Base-by-base conservation (phyloP, 2,113 vertebrate genomes). In the Lynx canadensis region DNA sequence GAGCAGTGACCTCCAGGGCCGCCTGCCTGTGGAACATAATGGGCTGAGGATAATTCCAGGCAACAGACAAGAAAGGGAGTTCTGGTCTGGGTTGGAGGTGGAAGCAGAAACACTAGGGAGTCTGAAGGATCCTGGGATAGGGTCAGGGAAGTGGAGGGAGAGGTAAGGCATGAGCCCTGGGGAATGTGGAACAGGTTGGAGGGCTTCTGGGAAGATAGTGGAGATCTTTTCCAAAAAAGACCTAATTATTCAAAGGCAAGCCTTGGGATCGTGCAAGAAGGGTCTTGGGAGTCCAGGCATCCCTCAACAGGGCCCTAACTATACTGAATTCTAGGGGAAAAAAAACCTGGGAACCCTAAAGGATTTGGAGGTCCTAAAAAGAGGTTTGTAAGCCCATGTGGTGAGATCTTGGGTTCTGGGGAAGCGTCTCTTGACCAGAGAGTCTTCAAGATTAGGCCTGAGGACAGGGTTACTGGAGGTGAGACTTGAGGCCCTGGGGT, bases 1-100 rank as follows among this genome's bases (percentile, higher is more conserved):
- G 99, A 0, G 99, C 98, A 3, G 99, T 99, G 81, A 99, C 98
- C 48, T 99, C 99, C 99, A 99, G 98, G 3, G 99, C 99, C 9
- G 99, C 99, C 98, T 99, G 99, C 99, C 99, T 99, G 91, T n/a
- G 31, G 95, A 7, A 21, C 45, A 82, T 21, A 90, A 69, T 94
- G 65, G 31, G n/a, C 13, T 74, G 36, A 91, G 31, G 55, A 57
- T 83, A 57, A 92, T 38, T 52, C 11, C 33, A 85, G 48, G 74
- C 21, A 73, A 25, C 8, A 82, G 71, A 52, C 25, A 38, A 71
- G 65, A 36, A 85, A 81, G 48, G 29, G 19, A 73, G 69, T 38
- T 94, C 27, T 88, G 19, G 92, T 38, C 38, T 52, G 19, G 63
- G 18, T 84, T 50, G 27, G 41, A 50, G 7, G 41, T 16, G 82